A percentile compares a stretch with the other conserved stretches of the same genome.
phyloP scores from a whole-genome alignment of 2,888 invertebrate species.

The Conomelus anceps region DNA sequence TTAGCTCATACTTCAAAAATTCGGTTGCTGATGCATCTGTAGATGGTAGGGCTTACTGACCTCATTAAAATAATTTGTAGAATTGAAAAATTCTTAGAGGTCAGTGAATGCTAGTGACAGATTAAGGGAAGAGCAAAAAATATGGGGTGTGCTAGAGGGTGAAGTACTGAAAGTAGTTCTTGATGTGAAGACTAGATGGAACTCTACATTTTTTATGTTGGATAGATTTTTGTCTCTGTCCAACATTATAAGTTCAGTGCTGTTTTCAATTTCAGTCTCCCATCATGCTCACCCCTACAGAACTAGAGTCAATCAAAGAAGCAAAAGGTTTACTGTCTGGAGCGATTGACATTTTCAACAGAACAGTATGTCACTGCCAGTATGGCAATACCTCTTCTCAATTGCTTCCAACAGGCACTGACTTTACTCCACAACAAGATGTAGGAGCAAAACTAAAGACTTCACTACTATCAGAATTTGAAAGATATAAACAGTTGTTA shows the following conservation, averaged over 20 bases:
- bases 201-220: conserved; percentile 9
- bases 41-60: not conserved
- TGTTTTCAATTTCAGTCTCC: not conserved
- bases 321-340: not conserved
- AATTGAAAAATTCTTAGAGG: conserved; percentile 7
- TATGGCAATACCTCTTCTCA: conserved; percentile 10
- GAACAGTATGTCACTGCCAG: conserved; percentile 1
- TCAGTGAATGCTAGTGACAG: not conserved
- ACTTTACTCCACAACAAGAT: too few species aligned
- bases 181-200: conserved; percentile 6
- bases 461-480: too few species aligned
- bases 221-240: conserved; percentile 2
- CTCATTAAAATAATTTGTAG: not conserved
- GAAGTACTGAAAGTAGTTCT: conserved; percentile 1
- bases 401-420: not conserved
- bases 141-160: not conserved
- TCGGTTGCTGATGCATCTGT: not conserved
- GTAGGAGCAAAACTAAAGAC: too few species aligned
- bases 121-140: not conserved
- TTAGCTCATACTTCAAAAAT: conserved; percentile 2
- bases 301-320: not conserved
- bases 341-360: conserved; percentile 1
- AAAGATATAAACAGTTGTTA: too few species aligned
- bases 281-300: conserved; percentile 8
- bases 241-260: not conserved